phyloP scores from a whole-genome alignment of 2,888 invertebrate genomes.

The Marronus borbonicus region DNA sequence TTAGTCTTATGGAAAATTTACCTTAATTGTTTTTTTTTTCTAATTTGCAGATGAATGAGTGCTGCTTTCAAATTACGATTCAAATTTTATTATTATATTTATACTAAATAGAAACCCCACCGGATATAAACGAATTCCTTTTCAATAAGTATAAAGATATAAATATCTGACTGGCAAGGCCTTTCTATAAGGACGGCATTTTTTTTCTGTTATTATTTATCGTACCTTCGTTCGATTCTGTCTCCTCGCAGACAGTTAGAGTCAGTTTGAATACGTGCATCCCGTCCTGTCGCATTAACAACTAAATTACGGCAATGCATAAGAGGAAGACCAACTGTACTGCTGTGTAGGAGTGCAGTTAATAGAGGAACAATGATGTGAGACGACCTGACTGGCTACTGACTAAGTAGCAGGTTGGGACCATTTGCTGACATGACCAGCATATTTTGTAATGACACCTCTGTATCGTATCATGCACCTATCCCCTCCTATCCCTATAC shows the following conservation, averaged over 20 bases:
- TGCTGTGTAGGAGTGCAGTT: slow-evolving; percentile 61
- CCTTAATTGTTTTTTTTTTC: too few relatives aligned
- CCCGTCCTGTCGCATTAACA: slow-evolving; percentile 24
- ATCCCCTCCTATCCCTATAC: slow-evolving; percentile 63
- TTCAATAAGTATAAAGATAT: slow-evolving; percentile 55
- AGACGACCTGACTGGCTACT: slow-evolving; percentile 70
- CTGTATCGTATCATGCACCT: slow-evolving; percentile 62
- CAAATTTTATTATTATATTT: too few relatives aligned
- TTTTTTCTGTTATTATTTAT: slow-evolving; percentile 14
- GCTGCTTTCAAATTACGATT: too few relatives aligned
- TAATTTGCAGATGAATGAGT: too few relatives aligned
- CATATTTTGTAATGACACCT: slow-evolving; percentile 69
- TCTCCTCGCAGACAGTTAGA: slow-evolving; percentile 21
- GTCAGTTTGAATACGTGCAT: slow-evolving; percentile 24
- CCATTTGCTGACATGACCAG: slow-evolving; percentile 71
- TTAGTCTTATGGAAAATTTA: too few relatives aligned
- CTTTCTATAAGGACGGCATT: slow-evolving; percentile 31
- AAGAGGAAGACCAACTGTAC: slow-evolving; percentile 58
- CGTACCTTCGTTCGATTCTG: slow-evolving; percentile 27
- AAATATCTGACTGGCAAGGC: slow-evolving; percentile 33
- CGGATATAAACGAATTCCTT: slow-evolving; percentile 59
- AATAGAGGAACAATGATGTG: slow-evolving; percentile 64
- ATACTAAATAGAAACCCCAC: slow-evolving; percentile 53
- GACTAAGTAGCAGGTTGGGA: slow-evolving; percentile 70
- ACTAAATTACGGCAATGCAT: slow-evolving; percentile 43